A percentile compares a stretch with the other conserved stretches of the same genome.
Conservation (phyloP, 2,797 vertebrate species). For the Crenichthys baileyi region DNA sequence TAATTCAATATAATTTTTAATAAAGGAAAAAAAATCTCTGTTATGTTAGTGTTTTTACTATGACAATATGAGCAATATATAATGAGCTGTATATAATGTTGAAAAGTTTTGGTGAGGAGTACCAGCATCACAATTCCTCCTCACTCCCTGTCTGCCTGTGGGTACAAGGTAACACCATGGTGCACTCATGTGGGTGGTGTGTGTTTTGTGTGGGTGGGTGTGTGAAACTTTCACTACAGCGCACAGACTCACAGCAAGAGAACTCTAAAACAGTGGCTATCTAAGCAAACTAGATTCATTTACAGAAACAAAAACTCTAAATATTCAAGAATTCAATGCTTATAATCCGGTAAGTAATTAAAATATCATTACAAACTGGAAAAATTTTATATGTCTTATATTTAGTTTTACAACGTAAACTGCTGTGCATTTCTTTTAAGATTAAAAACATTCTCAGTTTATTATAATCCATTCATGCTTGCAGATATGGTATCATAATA, state of each 20-base stretch:
- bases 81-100: background rate
- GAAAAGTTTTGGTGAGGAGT: conserved; percentile 37
- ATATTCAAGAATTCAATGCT: background rate
- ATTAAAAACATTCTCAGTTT: background rate
- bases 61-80: background rate
- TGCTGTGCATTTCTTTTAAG: background rate
- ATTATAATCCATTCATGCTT: background rate
- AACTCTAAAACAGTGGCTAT: background rate
- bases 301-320: conserved; percentile 4
- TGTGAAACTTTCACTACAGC: conserved; percentile 11
- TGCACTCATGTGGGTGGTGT: conserved; percentile 19
- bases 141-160: conserved; percentile 38
- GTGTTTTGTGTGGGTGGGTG: conserved; percentile 21
- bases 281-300: background rate
- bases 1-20: background rate
- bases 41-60: background rate
- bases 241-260: conserved; percentile 14
- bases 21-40: background rate
- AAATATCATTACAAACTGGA: background rate
- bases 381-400: background rate
- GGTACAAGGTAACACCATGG: conserved; percentile 32
- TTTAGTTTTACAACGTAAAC: background rate
- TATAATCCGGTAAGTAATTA: background rate
- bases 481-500: background rate
- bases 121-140: conserved; percentile 25